phyloP scores from a whole-genome alignment of 2,888 invertebrate species.

The Napeogenes sylphis region DNA sequence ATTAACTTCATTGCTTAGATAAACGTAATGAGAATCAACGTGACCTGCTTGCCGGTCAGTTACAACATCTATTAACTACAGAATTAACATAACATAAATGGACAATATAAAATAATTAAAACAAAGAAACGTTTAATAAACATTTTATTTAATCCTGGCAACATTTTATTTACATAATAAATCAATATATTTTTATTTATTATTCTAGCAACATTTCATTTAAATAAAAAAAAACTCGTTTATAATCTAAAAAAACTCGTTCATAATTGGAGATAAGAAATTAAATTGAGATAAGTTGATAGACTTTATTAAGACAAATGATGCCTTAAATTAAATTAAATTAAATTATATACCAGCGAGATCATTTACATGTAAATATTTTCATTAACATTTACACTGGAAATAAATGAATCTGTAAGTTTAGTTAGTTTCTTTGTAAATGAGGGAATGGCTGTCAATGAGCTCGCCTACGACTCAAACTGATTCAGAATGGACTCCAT shows the following conservation, averaged over 20 bases:
- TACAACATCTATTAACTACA: not conserved
- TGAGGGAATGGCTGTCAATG: conserved; percentile 66
- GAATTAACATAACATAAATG: no score
- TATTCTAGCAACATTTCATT: no score
- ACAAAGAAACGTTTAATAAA: no score
- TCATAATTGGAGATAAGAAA: no score
- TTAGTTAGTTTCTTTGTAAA: conserved; percentile 58
- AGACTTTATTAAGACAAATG: not conserved
- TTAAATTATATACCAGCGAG: conserved; percentile 7
- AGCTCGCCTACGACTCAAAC: conserved; percentile 56
- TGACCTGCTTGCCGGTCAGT: conserved; percentile 15
- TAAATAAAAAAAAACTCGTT: no score
- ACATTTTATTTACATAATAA: no score
- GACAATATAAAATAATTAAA: no score
- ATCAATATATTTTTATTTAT: no score
- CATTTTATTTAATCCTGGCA: no score
- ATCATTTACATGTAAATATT: conserved; percentile 22
- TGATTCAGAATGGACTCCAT: conserved; percentile 69
- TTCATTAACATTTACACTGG: conserved; percentile 18
- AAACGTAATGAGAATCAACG: conserved; percentile 20
- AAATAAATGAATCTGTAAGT: conserved; percentile 43
- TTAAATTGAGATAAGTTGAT: not conserved
- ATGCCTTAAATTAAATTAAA: conserved; percentile 7
- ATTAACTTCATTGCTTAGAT: conserved; percentile 25
- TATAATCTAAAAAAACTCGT: no score